A percentile compares a stretch with the other conserved stretches of the same genome.
phyloP scores from a whole-genome alignment of 2,113 vertebrate genomes.

The Lycaon pictus region DNA sequence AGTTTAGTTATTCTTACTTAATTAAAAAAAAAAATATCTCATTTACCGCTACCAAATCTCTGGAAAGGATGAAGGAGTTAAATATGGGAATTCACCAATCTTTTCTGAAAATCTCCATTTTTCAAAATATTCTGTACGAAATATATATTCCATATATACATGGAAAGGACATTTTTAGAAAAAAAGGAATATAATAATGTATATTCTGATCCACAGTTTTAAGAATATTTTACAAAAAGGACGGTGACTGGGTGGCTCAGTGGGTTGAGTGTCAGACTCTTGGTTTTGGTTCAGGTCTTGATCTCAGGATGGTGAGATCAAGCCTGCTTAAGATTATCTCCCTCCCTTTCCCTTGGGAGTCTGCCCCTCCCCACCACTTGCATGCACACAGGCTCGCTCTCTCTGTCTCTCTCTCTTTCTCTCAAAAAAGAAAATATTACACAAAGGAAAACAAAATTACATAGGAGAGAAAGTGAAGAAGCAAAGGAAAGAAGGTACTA shows the following conservation, averaged over 20 bases:
- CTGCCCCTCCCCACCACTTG: neutral
- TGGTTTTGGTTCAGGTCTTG: neutral
- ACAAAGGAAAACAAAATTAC: neutral
- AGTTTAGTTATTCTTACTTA: neutral
- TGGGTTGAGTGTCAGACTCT: neutral
- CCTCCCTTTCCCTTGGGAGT: neutral
- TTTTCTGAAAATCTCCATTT: neutral
- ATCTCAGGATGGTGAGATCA: neutral
- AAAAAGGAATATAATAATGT: neutral
- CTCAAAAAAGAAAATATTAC: neutral
- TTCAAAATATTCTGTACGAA: slow-evolving; percentile 12
- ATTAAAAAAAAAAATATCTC: neutral
- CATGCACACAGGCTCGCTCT: neutral
- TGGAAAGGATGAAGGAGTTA: neutral
- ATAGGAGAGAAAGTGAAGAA: neutral
- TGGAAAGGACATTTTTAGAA: neutral
- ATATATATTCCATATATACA: neutral
- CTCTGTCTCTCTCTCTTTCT: neutral
- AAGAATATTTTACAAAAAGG: neutral
- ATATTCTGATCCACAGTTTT: neutral
- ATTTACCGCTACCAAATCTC: neutral
- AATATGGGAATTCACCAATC: neutral
- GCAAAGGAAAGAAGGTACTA: neutral
- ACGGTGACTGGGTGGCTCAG: neutral
- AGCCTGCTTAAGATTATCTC: neutral